A percentile compares a stretch with the other conserved stretches of the same genome.
Conservation (phyloP, 2,113 vertebrate species). For the Oryzias celebensis region DNA sequence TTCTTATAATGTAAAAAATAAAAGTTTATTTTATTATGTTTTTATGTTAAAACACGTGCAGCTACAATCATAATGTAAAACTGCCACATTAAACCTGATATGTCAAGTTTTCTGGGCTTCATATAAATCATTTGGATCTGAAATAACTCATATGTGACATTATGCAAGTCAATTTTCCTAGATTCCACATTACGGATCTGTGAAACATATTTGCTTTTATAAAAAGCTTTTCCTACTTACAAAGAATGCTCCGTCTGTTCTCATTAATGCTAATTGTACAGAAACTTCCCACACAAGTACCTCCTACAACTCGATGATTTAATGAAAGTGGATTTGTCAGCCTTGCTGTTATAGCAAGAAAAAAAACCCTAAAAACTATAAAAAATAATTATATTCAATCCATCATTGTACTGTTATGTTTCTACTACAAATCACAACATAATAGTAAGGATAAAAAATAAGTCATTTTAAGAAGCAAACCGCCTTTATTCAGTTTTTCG, state of each 20-base stretch:
- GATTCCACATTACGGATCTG: not conserved
- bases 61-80: conserved; percentile 33
- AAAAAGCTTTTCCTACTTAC: conserved; percentile 81
- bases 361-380: too few species aligned
- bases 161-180: conserved; percentile 1
- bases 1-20: too few species aligned
- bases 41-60: conserved; percentile 6
- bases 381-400: too few species aligned
- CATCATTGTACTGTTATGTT: too few species aligned
- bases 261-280: conserved; percentile 92
- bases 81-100: conserved; percentile 10
- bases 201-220: conserved; percentile 20
- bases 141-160: conserved; percentile 13
- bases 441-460: conserved; percentile 39
- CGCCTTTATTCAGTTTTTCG: conserved; percentile 76
- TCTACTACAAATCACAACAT: not conserved
- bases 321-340: conserved; percentile 85
- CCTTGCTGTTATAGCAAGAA: conserved; percentile 79
- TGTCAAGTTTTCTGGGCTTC: conserved; percentile 7
- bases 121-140: not conserved
- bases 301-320: conserved; percentile 91
- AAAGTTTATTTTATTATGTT: not conserved
- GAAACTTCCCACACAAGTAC: conserved; percentile 89
- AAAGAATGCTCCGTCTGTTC: conserved; percentile 75
- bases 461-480: conserved; percentile 58